Conservation (phyloP, 1,140 invertebrate genomes). For the Brachionus manjavacas region DNA sequence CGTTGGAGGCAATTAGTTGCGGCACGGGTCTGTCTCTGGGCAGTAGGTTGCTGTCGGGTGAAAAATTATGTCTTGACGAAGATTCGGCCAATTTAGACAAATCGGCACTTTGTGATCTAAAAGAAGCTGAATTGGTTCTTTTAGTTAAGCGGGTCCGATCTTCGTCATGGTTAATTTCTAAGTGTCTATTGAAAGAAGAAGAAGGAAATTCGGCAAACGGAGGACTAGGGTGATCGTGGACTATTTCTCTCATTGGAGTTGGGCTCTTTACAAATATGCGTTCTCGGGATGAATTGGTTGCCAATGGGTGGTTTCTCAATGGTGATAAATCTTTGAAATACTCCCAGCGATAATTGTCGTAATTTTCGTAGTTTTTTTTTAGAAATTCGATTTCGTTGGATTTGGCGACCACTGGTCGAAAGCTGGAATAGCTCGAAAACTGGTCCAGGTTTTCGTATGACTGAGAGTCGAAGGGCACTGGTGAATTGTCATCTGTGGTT, state of each 20-base stretch:
- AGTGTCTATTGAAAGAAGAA: slow-evolving; percentile 23
- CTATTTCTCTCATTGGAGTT: slow-evolving; percentile 37
- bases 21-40: background rate
- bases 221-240: background rate
- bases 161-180: background rate
- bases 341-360: background rate
- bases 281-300: background rate
- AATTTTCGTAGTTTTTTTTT: slow-evolving; percentile 32
- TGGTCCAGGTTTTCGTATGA: background rate
- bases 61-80: background rate
- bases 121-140: slow-evolving; percentile 7
- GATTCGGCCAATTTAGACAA: slow-evolving; percentile 15
- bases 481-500: background rate
- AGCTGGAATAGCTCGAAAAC: background rate
- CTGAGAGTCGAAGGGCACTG: background rate
- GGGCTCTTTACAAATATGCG: slow-evolving; percentile 32
- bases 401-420: background rate
- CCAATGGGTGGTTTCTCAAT: background rate
- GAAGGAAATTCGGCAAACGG: background rate
- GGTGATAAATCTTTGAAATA: slow-evolving; percentile 10
- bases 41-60: background rate
- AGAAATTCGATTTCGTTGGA: slow-evolving; percentile 12
- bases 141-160: slow-evolving; percentile 11
- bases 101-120: slow-evolving; percentile 10
- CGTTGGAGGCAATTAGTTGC: background rate